Conservation (phyloP, 2,888 invertebrate genomes). For the Odontocerum albicorne region DNA sequence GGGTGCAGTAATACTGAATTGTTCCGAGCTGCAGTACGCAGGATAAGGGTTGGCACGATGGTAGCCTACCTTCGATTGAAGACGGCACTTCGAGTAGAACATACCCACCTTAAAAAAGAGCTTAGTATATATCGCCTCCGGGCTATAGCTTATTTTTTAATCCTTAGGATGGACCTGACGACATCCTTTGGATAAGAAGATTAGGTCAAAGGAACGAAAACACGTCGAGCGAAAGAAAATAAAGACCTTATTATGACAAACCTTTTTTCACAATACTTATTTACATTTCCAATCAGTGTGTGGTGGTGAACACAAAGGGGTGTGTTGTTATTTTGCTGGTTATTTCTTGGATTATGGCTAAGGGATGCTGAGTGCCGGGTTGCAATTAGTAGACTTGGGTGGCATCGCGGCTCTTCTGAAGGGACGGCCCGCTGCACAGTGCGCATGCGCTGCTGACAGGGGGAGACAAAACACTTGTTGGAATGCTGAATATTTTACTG, state of each 20-base stretch:
- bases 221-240: conserved; percentile 29
- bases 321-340: conserved; percentile 33
- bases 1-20: too few relatives aligned
- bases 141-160: too few relatives aligned
- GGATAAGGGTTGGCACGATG: too few relatives aligned
- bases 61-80: too few relatives aligned
- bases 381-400: conserved; percentile 34
- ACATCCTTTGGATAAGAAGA: conserved; percentile 30
- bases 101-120: too few relatives aligned
- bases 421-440: conserved; percentile 2
- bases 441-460: neutral
- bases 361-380: conserved; percentile 25
- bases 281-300: conserved; percentile 35
- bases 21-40: too few relatives aligned
- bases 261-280: conserved; percentile 26
- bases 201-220: conserved; percentile 31
- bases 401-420: conserved; percentile 28
- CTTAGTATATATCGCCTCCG: too few relatives aligned
- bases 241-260: conserved; percentile 34
- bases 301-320: conserved; percentile 29
- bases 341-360: conserved; percentile 31
- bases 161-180: conserved; percentile 18
- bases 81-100: too few relatives aligned
- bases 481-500: too few relatives aligned
- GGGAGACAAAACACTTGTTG: neutral